A percentile compares a stretch with the other conserved stretches of the same genome.
phyloP scores from a whole-genome alignment of 1,140 invertebrate species.

The Ostrea denselamellosa region DNA sequence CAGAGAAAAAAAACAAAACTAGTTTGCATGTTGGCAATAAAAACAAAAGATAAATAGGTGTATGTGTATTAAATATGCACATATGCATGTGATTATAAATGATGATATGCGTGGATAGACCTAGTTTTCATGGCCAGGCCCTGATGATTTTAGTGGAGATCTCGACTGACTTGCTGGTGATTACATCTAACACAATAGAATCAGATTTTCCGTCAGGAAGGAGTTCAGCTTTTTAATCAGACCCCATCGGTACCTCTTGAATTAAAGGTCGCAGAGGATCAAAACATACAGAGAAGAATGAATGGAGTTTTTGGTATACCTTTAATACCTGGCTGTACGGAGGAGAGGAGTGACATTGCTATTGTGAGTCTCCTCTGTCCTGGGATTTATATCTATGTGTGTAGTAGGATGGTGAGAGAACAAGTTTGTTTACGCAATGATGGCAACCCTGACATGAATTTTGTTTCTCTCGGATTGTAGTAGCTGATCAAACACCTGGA shows the following conservation, averaged over 20 bases:
- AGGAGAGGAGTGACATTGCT: background rate
- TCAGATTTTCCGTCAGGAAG: background rate
- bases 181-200: background rate
- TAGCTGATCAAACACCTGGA: slow-evolving; percentile 6
- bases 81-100: background rate
- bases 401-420: background rate
- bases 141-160: background rate
- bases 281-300: slow-evolving; percentile 29
- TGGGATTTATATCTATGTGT: slow-evolving; percentile 1
- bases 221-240: background rate
- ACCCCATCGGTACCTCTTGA: slow-evolving; percentile 11
- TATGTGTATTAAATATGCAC: slow-evolving; percentile 25
- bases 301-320: slow-evolving; percentile 22
- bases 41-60: slow-evolving; percentile 6
- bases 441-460: background rate
- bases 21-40: slow-evolving; percentile 19
- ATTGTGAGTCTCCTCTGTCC: slow-evolving; percentile 8
- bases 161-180: background rate
- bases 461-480: background rate
- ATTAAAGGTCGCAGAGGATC: slow-evolving; percentile 37
- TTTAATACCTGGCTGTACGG: slow-evolving; percentile 6
- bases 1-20: background rate
- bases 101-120: background rate
- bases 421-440: slow-evolving; percentile 3
- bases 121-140: background rate